Conservation (phyloP, 2,797 vertebrate species). For the Xenopus petersii region DNA sequence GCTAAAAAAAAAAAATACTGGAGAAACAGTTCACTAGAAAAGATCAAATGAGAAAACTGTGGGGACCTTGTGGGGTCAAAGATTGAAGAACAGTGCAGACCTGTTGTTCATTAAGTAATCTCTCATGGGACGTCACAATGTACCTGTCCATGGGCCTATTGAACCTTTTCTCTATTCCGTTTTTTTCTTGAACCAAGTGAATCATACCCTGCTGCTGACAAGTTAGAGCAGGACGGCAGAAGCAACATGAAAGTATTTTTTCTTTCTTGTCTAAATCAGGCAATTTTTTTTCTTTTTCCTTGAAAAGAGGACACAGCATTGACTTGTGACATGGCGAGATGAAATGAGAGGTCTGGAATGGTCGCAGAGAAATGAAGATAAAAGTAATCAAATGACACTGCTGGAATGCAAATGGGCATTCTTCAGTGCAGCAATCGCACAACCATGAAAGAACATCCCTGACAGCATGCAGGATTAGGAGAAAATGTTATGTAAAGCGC, state of each 20-base stretch:
- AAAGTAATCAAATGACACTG: conserved; percentile 93
- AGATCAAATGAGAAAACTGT: conserved; percentile 68
- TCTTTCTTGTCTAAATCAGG: conserved; percentile 77
- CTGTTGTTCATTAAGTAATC: conserved; percentile 92
- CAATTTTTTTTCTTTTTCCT: conserved; percentile 61
- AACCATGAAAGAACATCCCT: conserved; percentile 79
- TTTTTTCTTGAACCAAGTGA: conserved; percentile 71
- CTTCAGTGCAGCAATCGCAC: conserved; percentile 79
- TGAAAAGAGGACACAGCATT: conserved; percentile 73
- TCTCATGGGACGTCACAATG: conserved; percentile 84
- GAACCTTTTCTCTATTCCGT: conserved; percentile 76
- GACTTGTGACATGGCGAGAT: conserved; percentile 78
- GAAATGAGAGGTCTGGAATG: conserved; percentile 68
- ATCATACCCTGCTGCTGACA: conserved; percentile 76
- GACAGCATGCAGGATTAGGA: conserved; percentile 79
- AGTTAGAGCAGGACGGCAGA: conserved; percentile 67
- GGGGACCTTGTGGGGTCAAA: conserved; percentile 80
- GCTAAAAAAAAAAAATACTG: conserved; percentile 64
- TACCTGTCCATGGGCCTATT: conserved; percentile 94
- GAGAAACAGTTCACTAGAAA: conserved; percentile 74
- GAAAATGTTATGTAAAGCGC: conserved; percentile 78
- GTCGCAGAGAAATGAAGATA: conserved; percentile 77
- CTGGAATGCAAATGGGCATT: conserved; percentile 94
- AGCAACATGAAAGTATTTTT: conserved; percentile 76
- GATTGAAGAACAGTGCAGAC: conserved; percentile 85